A percentile compares a stretch with the other conserved stretches of the same genome.
Evolutionary conservation across 2,888 invertebrate genomes (phyloP).

Genomic region (Plebejus melissa): DNA sequence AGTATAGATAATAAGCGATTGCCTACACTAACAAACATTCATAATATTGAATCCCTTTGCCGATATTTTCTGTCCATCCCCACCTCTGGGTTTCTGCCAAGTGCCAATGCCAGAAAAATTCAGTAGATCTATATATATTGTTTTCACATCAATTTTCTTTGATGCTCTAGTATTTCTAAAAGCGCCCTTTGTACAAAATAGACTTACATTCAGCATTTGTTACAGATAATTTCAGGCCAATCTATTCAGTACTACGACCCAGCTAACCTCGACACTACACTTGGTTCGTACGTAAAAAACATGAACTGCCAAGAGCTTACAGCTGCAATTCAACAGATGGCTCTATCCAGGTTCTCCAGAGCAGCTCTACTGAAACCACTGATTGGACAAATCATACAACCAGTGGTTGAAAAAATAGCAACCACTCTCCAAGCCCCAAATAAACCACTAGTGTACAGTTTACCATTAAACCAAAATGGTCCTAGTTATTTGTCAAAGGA

Average conservation of each 20-base stretch:
- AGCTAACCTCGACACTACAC: neutral
- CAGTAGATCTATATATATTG: no score
- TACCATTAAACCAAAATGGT: neutral
- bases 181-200: neutral
- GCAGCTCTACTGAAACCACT: slow-evolving; percentile 9
- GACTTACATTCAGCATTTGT: slow-evolving; percentile 7
- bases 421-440: neutral
- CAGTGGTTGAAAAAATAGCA: neutral
- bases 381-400: slow-evolving; percentile 7
- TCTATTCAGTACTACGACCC: slow-evolving; percentile 1
- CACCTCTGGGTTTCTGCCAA: no score
- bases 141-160: neutral
- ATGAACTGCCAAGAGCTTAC: slow-evolving; percentile 14
- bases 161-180: neutral
- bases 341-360: slow-evolving; percentile 15
- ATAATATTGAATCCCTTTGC: neutral
- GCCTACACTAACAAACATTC: neutral
- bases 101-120: no score
- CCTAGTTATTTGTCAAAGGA: neutral
- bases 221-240: slow-evolving; percentile 9
- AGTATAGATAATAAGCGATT: neutral
- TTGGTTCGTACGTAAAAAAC: neutral
- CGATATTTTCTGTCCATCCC: neutral
- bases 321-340: slow-evolving; percentile 13
- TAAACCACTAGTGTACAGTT: neutral